Base-by-base conservation (phyloP, 2,797 vertebrate species). In the Rhyacichthys aspro region DNA sequence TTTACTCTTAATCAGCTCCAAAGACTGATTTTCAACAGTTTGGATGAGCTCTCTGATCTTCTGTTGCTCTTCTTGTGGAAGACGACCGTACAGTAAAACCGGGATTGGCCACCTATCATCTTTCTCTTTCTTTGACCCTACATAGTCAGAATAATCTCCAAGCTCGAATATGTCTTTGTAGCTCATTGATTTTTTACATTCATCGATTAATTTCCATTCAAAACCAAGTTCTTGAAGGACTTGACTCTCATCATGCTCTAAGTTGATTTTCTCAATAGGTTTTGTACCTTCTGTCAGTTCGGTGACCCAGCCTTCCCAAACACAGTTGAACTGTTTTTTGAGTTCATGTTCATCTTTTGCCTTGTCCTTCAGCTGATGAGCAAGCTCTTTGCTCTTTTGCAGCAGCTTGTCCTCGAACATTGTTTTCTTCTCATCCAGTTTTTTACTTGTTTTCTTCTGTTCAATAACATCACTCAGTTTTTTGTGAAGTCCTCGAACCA, bases 391-490 rank as follows among this genome's bases (percentile, higher is more conserved):
- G 7, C 76, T 82, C 46, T 71, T 61, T 32, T 52, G 56, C 0
- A 74, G 37, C 3, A 82, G 15, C 0, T 72, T 54, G 9, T 14
- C 1, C 45, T 80, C 74, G 1, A 72, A 72, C 0, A 46, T 34
- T 11, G 1, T 32, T 1, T 70, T 82, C 16, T 64, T 10, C 0
- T 62, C 54, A 3, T 82, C 56, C 0, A 76, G 8, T n/a, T 56
- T 63, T 63, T 70, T 65, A 38, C 67, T 11, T 1, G 61, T 57
- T 2, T 34, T 62, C 18, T 58, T 82, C 44, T 78, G 71, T 18
- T 72, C 52, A 1, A 82, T 64, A 12, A 80, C 11, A 34, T 70
- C 67, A 43, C 69, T 54, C 44, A 84, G 63, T 59, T 84, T 84
- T 57, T 15, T 38, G 43, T 69, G 19, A 0, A 37, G 5, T 3